Base-by-base conservation (phyloP, 2,113 vertebrate species). In the Polypterus senegalus region DNA sequence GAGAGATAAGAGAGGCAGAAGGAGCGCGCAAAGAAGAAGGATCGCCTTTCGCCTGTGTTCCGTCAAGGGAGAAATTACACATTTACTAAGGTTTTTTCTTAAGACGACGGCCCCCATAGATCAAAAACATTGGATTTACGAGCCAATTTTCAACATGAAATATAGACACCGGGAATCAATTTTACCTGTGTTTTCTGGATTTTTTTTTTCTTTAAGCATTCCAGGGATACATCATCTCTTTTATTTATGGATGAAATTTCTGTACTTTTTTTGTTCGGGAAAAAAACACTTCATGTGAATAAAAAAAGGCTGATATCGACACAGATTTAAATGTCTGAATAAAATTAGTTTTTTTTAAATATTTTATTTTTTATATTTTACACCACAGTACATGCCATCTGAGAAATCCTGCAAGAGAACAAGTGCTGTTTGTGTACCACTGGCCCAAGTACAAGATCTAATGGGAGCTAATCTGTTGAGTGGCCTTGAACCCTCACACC, bases 21-120 rank as follows among this genome's bases (percentile, higher is more conserved):
- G 60, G 72, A 54, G 70, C 67, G 81, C 84, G 69, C 65, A 69
- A 70, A 73, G 77, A 98, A 97, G 94, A 98, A 96, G 91, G 90
- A 97, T 98, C 89, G 92, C 89, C 89, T 89, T 84, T 89, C 79
- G 84, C 76, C 90, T 71, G 89, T 94, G 94, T 92, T 92, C 93
- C 93, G 94, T 97, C 96, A 98, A 97, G 96, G 94, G 94, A 98
- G 92, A 98, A 98, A 98, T 98, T 98, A 98, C 93, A 95, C 94
- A 94, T 97, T 97, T 94, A 93, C 93, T 91, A 89, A 93, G 92
- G 91, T 95, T 98, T 97, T 96, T 95, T 93, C 95, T 93, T 91
- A 94, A 91, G 91, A 90, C 91, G 90, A 95, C 91, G 92, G 89
- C 86, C 82, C 91, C 88, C 92, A 98, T 98, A 97, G 91, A 98